Percentiles rank a stretch among this genome's conserved stretches.
Evolutionary conservation across 30 jellyfish, hydroid and myxozoan species (phyloP).

Genomic region (Chrysaora quinquecirrha): DNA sequence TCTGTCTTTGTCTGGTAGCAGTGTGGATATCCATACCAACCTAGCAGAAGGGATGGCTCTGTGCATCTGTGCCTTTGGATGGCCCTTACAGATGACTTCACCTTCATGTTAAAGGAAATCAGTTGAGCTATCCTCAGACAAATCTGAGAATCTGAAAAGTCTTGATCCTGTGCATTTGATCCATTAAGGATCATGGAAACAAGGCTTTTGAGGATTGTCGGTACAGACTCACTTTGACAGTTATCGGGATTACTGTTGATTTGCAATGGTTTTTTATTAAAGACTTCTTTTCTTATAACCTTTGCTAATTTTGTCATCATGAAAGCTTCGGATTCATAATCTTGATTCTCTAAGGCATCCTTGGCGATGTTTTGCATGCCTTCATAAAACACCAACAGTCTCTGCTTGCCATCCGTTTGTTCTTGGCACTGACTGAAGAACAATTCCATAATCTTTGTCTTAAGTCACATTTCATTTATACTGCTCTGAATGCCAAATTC

Average conservation of each 20-base stretch:
- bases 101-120: neutral
- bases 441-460: neutral
- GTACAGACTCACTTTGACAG: neutral
- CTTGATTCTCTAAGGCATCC: neutral
- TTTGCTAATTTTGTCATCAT: slow-evolving; percentile 2
- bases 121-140: neutral
- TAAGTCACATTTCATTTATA: neutral
- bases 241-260: neutral
- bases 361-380: neutral
- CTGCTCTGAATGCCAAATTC: neutral
- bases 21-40: neutral
- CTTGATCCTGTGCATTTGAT: neutral
- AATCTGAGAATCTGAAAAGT: neutral
- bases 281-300: neutral
- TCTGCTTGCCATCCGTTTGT: neutral
- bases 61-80: neutral
- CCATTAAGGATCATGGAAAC: neutral
- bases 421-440: neutral
- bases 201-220: neutral
- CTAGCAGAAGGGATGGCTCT: slow-evolving; percentile 10
- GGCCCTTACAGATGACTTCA: neutral
- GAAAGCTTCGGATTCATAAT: neutral
- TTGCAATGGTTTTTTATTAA: neutral
- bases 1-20: neutral
- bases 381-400: neutral